Evolutionary conservation across 2,888 invertebrate genomes (phyloP).

Genomic region (Drosophila ochracea): DNA sequence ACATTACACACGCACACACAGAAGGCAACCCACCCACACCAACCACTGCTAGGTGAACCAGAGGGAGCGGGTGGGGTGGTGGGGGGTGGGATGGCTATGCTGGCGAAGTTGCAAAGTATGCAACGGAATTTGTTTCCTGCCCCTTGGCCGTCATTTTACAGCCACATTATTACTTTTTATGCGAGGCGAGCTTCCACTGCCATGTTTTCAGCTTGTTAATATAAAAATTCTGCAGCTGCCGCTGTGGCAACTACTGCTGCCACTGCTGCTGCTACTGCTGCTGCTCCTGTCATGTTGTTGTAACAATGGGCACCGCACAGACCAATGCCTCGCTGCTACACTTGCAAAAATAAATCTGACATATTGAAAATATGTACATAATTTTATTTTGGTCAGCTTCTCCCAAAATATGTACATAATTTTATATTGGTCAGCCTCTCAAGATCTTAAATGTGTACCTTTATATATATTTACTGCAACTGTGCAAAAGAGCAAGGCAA

Average conservation of each 20-base stretch:
- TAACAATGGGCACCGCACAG: constrained; percentile 18
- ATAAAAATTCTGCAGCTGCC: constrained; percentile 59
- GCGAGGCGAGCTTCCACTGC: constrained; percentile 31
- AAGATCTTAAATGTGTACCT: not conserved
- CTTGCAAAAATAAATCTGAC: not conserved
- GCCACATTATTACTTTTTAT: constrained; percentile 73
- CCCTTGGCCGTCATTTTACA: constrained; percentile 59
- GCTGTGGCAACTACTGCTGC: constrained; percentile 1
- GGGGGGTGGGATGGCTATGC: not conserved
- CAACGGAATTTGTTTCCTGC: constrained; percentile 43
- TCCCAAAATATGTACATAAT: not conserved
- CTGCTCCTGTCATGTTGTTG: constrained; percentile 9
- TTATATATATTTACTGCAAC: not conserved
- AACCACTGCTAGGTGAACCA: not conserved
- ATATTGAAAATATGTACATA: not conserved
- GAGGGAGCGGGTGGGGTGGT: not conserved
- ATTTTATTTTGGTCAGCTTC: not conserved
- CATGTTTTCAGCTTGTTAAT: constrained; percentile 75
- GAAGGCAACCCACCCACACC: not conserved
- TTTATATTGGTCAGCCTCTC: not conserved
- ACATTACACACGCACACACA: constrained; percentile 10
- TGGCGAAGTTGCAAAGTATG: constrained; percentile 47
- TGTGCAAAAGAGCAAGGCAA: not conserved
- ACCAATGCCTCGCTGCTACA: constrained; percentile 7
- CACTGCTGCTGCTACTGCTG: constrained; percentile 1